Evolutionary conservation across 1,140 invertebrate species (phyloP), one percentile per base, ranked within the genome.

Genomic region (Aphelinus certus): DNA sequence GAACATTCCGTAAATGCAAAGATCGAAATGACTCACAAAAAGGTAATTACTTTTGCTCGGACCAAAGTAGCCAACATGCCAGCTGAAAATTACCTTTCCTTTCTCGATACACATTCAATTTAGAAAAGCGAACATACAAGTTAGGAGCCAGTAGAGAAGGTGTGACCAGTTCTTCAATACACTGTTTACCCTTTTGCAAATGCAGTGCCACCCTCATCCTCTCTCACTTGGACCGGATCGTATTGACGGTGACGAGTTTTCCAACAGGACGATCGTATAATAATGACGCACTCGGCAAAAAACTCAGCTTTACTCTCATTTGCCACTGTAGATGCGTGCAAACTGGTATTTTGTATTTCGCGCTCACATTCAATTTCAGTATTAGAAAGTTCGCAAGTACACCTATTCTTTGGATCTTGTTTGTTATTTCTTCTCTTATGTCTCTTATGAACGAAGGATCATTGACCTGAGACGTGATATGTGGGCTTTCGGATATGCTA

Each of bases 21-120:
- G 47, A 73, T 57, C n/a, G 48, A 42, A 42, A 51, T 70, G 76
- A 77, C 63, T 48, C 48, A 53, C 60, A 61, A 82, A 82, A 81
- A 81, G 64, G 65, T 78, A 81, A 84, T 83, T 78, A 83, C 85
- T 86, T 85, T 87, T 87, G 85, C 83, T 84, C 57, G 77, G 83
- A 83, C 80, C 78, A 73, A 76, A 64, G 55, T 63, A 60, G 60
- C 73, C 63, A 73, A 64, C 46, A 45, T 72, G 77, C 76, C 26
- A 63, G 47, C 78, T 77, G 71, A 67, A 73, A 67, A 79, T 63
- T 73, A 71, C 9, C 63, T 79, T 75, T 79, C 81, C 82, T 87
- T 86, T 85, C 82, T 83, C 85, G 86, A 84, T 77, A 71, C 84
- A 85, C 80, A 76, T 81, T 83, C 80, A 72, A 81, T 82, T 83